Conservation (phyloP, 2,888 invertebrate species). For the Drosophila rubida region DNA sequence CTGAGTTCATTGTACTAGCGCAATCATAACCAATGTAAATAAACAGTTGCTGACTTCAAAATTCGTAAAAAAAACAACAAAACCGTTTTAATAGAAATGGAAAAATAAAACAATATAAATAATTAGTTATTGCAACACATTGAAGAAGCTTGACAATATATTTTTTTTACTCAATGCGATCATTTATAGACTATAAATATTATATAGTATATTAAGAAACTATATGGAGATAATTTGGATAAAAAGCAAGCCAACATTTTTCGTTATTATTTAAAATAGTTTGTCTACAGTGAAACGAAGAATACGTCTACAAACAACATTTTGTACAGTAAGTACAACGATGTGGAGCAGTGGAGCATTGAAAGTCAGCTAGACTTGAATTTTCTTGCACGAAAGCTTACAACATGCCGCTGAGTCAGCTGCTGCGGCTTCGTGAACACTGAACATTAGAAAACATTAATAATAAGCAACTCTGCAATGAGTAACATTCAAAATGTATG, state of each 20-base stretch:
- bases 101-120: no score
- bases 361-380: conserved; percentile 11
- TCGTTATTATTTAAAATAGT: background rate
- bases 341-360: conserved; percentile 13
- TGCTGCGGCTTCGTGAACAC: background rate
- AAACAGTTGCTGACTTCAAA: background rate
- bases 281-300: background rate
- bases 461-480: conserved; percentile 3
- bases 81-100: background rate
- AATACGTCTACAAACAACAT: conserved; percentile 4
- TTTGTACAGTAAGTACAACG: conserved; percentile 1
- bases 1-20: background rate
- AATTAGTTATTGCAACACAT: background rate
- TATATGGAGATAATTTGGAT: no score
- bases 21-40: background rate
- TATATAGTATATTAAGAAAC: no score
- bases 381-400: conserved; percentile 14
- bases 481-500: conserved; percentile 8
- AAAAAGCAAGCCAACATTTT: no score
- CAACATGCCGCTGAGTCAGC: conserved; percentile 16
- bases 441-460: conserved; percentile 13
- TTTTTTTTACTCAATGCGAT: no score
- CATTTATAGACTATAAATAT: no score
- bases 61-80: background rate
- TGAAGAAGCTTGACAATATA: no score